Evolutionary conservation across 2,888 invertebrate species (phyloP), one percentile per base, ranked within the genome.

Genomic region (Nymphalis urticae): DNA sequence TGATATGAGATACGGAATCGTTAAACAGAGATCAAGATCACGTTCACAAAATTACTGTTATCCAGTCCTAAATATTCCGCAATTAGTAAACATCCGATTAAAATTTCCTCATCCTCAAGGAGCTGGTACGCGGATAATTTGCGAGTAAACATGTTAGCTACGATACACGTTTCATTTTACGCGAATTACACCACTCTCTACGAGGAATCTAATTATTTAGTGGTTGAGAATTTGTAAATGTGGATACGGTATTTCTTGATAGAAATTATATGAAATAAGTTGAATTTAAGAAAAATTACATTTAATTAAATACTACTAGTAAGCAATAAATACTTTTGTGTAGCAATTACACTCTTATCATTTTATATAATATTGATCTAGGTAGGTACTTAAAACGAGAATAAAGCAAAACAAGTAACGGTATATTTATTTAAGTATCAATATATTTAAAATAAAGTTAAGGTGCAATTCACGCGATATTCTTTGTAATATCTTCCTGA

Each of bases 121-220:
- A 53, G 54, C 27, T 56, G 36, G 69, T 69, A 47, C 62, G 59
- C 47, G 80, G 80, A 84, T 88, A 86, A 88, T 87, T 81, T 73
- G 75, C 75, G 75, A 72, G 79, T 88, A 88, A 90, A 87, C 84
- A 85, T 77, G 83, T 88, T 90, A 87, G 77, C 74, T 79, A 75
- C 80, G 80, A 85, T 87, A 85, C 60, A 82, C 85, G 86, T 83
- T 85, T 85, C 86, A 85, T 88, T 90, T 90, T 89, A 86, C 85
- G 86, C 80, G 87, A 87, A 89, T 91, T 89, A 90, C 88, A 88
- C 89, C 89, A 89, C 90, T 89, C 89, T 81, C 80, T 76, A 81
- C 79, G 72, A 70, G 74, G 82, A 89, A 92, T 90, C 86, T 90
- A 89, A 90, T 92, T 90, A 91, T 81, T 77, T 68, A 56, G 76